phyloP scores from a whole-genome alignment of 2,888 invertebrate species.

The Drosophila helvetica region DNA sequence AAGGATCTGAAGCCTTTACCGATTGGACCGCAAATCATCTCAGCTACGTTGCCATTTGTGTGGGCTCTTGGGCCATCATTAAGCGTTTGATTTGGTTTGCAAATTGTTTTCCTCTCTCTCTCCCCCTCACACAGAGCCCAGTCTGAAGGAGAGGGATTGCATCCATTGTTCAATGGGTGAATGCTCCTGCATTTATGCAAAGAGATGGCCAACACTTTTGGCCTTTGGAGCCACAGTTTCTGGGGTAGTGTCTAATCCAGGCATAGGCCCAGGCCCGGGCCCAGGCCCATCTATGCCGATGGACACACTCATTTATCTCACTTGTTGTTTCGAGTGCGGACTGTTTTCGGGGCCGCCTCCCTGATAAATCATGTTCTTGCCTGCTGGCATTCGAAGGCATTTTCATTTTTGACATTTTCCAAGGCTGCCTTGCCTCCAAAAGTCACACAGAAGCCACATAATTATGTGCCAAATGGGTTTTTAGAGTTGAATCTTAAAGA shows the following conservation, averaged over 20 bases:
- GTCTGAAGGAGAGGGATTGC: not conserved
- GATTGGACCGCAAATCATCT: conserved; percentile 15
- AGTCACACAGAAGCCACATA: not conserved
- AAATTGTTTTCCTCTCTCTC: conserved; percentile 20
- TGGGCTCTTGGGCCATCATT: conserved; percentile 32
- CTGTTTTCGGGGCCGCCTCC: not conserved
- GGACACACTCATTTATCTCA: conserved; percentile 54
- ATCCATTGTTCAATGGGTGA: conserved; percentile 61
- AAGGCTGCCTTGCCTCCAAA: not conserved
- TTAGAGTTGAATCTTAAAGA: not conserved
- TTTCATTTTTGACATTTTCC: not conserved
- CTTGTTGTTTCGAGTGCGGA: conserved; percentile 46
- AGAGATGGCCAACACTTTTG: conserved; percentile 59
- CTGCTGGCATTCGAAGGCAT: not conserved
- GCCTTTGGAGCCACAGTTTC: conserved; percentile 13
- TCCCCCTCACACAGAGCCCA: not conserved
- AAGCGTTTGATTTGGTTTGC: conserved; percentile 44
- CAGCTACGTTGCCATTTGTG: conserved; percentile 11
- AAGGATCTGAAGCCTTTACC: conserved; percentile 1
- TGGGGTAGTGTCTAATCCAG: conserved; percentile 9
- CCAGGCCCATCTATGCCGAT: not conserved
- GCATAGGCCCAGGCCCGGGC: not conserved
- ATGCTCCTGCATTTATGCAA: conserved; percentile 67
- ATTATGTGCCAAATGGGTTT: not conserved
- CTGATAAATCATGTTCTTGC: not conserved